Percentiles rank a stretch among this genome's conserved stretches.
Conservation (phyloP, 2,888 invertebrate species). For the Pseudanteris insignis region DNA sequence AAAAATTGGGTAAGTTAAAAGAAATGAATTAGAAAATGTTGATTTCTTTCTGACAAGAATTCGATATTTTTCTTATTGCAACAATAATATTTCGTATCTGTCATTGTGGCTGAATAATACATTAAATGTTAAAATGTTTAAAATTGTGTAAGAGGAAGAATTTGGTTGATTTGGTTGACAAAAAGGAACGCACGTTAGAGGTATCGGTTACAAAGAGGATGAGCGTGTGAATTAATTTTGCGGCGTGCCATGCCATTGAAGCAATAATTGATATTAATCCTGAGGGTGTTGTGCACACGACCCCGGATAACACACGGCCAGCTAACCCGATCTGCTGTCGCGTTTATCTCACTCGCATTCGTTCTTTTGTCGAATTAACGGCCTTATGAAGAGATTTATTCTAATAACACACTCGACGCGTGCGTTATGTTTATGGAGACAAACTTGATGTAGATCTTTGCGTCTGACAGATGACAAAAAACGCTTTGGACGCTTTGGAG, state of each 20-base stretch:
- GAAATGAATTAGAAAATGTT: too few species aligned
- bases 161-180: too few species aligned
- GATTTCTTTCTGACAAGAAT: too few species aligned
- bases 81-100: too few species aligned
- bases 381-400: conserved; percentile 57
- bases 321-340: conserved; percentile 22
- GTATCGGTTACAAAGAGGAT: too few species aligned
- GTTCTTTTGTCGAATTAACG: conserved; percentile 38
- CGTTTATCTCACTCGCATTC: conserved; percentile 11
- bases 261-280: conserved; percentile 39
- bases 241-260: conserved; percentile 25
- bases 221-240: conserved; percentile 37
- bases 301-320: conserved; percentile 1
- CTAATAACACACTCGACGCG: conserved; percentile 55
- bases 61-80: too few species aligned
- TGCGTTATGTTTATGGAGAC: conserved; percentile 17
- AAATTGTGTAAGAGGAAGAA: too few species aligned
- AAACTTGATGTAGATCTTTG: conserved; percentile 25
- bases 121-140: too few species aligned
- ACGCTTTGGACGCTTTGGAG: too few species aligned
- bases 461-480: conserved; percentile 34
- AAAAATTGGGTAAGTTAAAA: too few species aligned
- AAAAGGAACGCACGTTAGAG: too few species aligned
- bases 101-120: too few species aligned
- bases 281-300: conserved; percentile 39